phyloP scores from a whole-genome alignment of 2,113 vertebrate genomes.

The Petrocephalus microphthalmus region DNA sequence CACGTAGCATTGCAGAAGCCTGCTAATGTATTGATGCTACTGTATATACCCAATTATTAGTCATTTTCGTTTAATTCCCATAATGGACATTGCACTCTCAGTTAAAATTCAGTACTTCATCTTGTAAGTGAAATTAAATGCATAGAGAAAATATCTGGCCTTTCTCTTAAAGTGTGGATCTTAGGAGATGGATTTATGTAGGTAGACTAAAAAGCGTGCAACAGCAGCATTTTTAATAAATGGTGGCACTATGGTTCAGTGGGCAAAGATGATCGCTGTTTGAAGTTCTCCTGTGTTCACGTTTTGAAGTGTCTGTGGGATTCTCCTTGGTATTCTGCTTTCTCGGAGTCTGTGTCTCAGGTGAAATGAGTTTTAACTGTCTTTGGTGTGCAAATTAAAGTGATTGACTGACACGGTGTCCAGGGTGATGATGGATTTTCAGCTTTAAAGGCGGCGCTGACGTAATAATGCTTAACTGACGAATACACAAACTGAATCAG shows the following conservation, averaged over 20 bases:
- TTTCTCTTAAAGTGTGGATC: neutral
- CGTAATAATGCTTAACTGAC: neutral
- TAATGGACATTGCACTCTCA: neutral
- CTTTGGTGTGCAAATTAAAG: neutral
- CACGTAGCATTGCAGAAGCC: neutral
- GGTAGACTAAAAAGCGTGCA: neutral
- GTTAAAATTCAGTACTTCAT: neutral
- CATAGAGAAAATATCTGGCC: neutral
- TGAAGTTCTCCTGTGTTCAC: neutral
- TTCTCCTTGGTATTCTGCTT: neutral
- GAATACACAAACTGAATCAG: neutral
- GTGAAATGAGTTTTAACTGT: neutral
- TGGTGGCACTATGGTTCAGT: neutral
- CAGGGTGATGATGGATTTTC: neutral
- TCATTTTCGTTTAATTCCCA: neutral
- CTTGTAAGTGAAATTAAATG: neutral
- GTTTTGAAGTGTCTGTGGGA: neutral
- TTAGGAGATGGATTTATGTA: neutral
- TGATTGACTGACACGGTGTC: neutral
- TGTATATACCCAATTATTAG: neutral
- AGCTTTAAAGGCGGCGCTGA: neutral
- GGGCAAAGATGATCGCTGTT: neutral
- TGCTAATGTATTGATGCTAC: no score
- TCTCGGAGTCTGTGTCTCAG: neutral
- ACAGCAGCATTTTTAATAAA: slow-evolving; percentile 11